A percentile compares a stretch with the other conserved stretches of the same genome.
phyloP scores from a whole-genome alignment of 2,888 invertebrate genomes.

The Hyposoter didymator region DNA sequence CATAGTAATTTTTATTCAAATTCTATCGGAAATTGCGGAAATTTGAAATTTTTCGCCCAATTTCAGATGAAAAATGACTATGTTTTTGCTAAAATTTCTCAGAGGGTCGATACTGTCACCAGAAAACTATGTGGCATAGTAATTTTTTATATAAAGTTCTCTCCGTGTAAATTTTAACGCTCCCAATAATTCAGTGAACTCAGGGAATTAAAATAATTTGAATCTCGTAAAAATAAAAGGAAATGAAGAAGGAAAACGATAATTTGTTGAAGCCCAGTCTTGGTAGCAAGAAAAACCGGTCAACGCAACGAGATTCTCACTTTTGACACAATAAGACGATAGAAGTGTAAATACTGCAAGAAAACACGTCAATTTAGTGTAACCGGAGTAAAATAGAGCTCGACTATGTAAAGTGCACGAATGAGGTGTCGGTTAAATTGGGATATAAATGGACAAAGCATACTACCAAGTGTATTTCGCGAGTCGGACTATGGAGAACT shows the following conservation, averaged over 20 bases:
- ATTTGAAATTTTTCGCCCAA: no score
- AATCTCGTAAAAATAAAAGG: neutral
- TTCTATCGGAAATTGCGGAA: no score
- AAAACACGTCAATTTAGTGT: constrained; percentile 30
- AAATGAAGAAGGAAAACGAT: neutral
- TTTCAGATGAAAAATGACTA: no score
- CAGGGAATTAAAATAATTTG: neutral
- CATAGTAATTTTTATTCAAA: no score
- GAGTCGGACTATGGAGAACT: constrained; percentile 22
- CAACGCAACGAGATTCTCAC: neutral
- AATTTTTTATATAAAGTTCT: no score
- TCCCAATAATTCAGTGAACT: neutral
- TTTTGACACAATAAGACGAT: constrained; percentile 8
- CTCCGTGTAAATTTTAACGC: neutral
- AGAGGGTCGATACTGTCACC: no score
- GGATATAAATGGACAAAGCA: constrained; percentile 75
- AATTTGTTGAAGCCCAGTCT: neutral
- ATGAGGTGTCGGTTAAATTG: constrained; percentile 36
- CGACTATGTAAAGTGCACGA: constrained; percentile 34
- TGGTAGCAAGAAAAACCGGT: neutral
- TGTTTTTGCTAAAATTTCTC: no score
- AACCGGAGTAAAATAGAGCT: constrained; percentile 27
- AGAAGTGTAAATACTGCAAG: constrained; percentile 2
- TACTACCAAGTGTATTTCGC: constrained; percentile 15
- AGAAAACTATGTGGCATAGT: no score